Evolutionary conservation across 37 sponge, comb jelly and placozoan species (phyloP).

Genomic region (Tethya wilhelma): DNA sequence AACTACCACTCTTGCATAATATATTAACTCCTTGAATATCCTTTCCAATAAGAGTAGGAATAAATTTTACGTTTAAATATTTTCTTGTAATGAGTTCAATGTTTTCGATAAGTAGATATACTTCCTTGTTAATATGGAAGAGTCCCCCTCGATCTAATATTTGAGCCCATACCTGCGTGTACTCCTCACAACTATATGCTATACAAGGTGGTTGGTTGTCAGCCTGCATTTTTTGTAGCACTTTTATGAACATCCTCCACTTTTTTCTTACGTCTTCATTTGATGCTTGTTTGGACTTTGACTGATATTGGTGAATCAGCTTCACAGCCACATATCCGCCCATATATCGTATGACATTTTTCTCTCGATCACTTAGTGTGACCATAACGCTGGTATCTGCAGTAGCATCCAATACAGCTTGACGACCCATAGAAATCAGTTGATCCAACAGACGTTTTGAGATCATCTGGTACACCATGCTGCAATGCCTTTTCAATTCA

Average conservation of each 20-base stretch:
- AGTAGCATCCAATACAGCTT: neutral
- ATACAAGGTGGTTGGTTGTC: neutral
- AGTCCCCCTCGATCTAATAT: neutral
- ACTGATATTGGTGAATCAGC: neutral
- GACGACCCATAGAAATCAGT: neutral
- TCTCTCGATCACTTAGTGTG: neutral
- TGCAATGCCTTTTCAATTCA: too few species aligned
- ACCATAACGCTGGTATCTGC: neutral
- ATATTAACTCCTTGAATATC: too few species aligned
- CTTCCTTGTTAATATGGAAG: neutral
- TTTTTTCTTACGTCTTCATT: neutral
- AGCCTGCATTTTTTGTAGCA: neutral
- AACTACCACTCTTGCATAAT: too few species aligned
- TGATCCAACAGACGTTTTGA: neutral
- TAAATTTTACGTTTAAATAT: too few species aligned
- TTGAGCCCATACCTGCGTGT: neutral
- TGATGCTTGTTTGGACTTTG: neutral
- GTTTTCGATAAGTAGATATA: too few species aligned
- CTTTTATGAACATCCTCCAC: neutral
- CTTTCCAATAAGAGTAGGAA: too few species aligned
- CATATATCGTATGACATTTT: neutral
- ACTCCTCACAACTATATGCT: neutral
- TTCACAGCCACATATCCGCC: neutral
- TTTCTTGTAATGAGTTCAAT: too few species aligned
- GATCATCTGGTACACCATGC: neutral